phyloP scores from a whole-genome alignment of 2,113 vertebrate genomes.

The Mesoclemmys tuberculata region DNA sequence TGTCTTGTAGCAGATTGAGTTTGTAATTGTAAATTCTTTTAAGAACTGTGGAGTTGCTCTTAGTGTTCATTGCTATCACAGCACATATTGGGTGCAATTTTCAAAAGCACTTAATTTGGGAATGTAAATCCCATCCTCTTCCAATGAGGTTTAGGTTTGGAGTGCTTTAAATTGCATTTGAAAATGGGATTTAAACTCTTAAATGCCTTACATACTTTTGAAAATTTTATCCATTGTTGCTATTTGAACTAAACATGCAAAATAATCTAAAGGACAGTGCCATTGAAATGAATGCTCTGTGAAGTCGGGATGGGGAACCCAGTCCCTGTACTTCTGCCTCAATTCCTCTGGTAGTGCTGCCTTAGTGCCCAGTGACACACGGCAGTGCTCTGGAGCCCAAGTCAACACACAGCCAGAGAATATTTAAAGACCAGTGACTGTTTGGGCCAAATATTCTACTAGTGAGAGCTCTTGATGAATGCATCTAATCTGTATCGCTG shows the following conservation, averaged over 20 bases:
- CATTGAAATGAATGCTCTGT: background rate
- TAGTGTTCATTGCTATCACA: background rate
- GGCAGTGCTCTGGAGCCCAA: too few relatives aligned
- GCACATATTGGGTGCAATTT: background rate
- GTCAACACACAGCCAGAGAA: too few relatives aligned
- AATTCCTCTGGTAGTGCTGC: background rate
- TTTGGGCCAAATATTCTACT: background rate
- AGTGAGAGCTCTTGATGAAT: background rate
- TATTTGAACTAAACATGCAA: background rate
- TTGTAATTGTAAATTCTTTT: background rate
- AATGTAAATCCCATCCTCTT: background rate
- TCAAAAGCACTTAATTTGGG: background rate
- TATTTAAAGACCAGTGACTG: background rate
- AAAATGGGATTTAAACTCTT: background rate
- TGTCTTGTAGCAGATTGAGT: background rate
- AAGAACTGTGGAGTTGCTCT: background rate
- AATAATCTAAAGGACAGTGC: background rate
- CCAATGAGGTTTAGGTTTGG: background rate
- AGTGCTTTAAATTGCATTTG: background rate
- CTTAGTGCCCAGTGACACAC: background rate
- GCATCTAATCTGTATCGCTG: background rate
- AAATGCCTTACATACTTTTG: background rate
- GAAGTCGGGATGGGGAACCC: background rate
- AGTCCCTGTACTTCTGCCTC: background rate
- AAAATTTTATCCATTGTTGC: background rate